A percentile compares a stretch with the other conserved stretches of the same genome.
Evolutionary conservation across 2,888 invertebrate species (phyloP).

Genomic region (Xestia rhomboidea): DNA sequence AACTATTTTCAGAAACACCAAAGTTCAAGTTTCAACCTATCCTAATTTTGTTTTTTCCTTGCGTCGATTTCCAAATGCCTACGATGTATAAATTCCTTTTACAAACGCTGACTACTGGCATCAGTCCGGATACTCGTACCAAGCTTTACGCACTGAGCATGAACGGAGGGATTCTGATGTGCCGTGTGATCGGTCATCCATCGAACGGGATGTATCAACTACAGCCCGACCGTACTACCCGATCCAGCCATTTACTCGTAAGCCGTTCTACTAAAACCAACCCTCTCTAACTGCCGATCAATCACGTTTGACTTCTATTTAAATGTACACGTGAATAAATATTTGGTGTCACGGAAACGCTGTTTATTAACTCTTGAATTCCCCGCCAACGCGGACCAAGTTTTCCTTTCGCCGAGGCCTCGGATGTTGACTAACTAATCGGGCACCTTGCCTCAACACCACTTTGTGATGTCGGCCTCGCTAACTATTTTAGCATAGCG

Average conservation of each 20-base stretch:
- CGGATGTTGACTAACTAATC: constrained; percentile 54
- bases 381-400: constrained; percentile 22
- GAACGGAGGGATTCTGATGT: constrained; percentile 34
- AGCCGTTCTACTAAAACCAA: constrained; percentile 42
- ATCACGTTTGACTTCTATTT: constrained; percentile 58
- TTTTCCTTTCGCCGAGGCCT: constrained; percentile 49
- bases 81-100: constrained; percentile 2
- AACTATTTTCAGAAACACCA: not conserved
- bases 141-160: constrained; percentile 35
- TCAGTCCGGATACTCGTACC: constrained; percentile 43
- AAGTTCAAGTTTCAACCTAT: not conserved
- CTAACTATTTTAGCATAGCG: constrained; percentile 52
- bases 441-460: constrained; percentile 46
- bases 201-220: constrained; percentile 52
- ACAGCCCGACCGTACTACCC: constrained; percentile 36
- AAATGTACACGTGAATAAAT: constrained; percentile 55
- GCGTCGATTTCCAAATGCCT: constrained; percentile 6
- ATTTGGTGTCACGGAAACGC: constrained; percentile 47
- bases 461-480: constrained; percentile 38
- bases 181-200: constrained; percentile 56
- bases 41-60: not conserved
- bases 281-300: constrained; percentile 53
- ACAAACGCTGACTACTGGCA: constrained; percentile 29
- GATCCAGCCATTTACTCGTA: constrained; percentile 49
- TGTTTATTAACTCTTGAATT: constrained; percentile 50